phyloP scores from a whole-genome alignment of 2,113 vertebrate genomes.

The Dascyllus trimaculatus region DNA sequence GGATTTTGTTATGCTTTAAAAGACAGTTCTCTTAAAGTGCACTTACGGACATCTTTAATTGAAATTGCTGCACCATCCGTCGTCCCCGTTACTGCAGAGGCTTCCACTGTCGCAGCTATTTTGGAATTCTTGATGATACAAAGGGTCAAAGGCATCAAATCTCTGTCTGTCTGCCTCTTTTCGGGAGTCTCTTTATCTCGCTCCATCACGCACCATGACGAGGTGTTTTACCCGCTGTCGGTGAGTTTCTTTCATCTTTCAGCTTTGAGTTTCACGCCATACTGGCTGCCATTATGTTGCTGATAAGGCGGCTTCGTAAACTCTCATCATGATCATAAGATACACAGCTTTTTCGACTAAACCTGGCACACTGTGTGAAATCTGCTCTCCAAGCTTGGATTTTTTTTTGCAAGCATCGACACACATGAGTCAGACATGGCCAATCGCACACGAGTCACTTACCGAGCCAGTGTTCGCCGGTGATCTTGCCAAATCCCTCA shows the following conservation, averaged over 20 bases:
- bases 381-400: not conserved
- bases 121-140: slow-evolving; percentile 17
- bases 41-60: slow-evolving; percentile 3
- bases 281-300: not conserved
- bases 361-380: not conserved
- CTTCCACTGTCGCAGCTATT: not conserved
- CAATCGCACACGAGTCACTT: slow-evolving; percentile 61
- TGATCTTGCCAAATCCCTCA: slow-evolving; percentile 96
- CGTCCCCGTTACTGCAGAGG: not conserved
- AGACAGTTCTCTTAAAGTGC: not conserved
- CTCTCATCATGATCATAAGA: not conserved
- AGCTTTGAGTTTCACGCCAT: not conserved
- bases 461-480: slow-evolving; percentile 98
- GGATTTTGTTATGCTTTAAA: slow-evolving; percentile 15
- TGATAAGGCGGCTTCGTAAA: not conserved
- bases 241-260: not conserved
- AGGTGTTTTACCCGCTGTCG: not conserved
- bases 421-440: not conserved
- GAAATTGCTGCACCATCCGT: slow-evolving; percentile 1
- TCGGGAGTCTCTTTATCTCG: slow-evolving; percentile 20
- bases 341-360: not conserved
- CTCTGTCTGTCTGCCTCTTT: slow-evolving; percentile 6
- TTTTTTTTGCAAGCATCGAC: slow-evolving; percentile 1
- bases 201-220: not conserved
- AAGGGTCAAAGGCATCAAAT: slow-evolving; percentile 14